These are phyloP conservation scores for Rhinogobius similis DNA, from an alignment of 2,113 vertebrate genomes.

Conservation along the genomic window DNA sequence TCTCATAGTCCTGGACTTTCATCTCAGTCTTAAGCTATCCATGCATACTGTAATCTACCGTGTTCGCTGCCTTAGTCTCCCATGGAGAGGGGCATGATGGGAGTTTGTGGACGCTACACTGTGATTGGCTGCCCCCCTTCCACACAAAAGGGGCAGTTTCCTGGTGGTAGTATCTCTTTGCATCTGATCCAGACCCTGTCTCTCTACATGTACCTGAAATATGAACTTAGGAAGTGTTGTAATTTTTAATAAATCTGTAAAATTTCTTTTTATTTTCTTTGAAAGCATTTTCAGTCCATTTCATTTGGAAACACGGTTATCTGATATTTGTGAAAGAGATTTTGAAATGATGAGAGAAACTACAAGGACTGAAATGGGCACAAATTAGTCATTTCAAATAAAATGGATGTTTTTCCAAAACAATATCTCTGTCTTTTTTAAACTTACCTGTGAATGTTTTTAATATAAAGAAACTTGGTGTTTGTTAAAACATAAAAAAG, in stretches of 20 bases:
- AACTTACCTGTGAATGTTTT: neutral
- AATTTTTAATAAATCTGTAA: slow-evolving; percentile 43
- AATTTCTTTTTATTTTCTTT: slow-evolving; percentile 46
- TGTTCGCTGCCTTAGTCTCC: slow-evolving; percentile 77
- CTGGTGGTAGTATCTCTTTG: slow-evolving; percentile 71
- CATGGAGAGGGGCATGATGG: slow-evolving; percentile 73
- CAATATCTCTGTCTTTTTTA: neutral
- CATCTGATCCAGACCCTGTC: slow-evolving; percentile 50
- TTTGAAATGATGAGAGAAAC: slow-evolving; percentile 54
- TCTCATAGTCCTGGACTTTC: slow-evolving; percentile 47
- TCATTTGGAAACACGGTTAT: slow-evolving; percentile 50
- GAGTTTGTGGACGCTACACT: slow-evolving; percentile 78
- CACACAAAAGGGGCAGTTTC: slow-evolving; percentile 43
- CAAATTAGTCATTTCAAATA: slow-evolving; percentile 76
- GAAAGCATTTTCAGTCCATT: slow-evolving; percentile 53
- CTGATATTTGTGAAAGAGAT: slow-evolving; percentile 54
- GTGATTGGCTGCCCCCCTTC: slow-evolving; percentile 69
- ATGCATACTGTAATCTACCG: slow-evolving; percentile 63
- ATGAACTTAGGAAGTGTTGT: slow-evolving; percentile 32
- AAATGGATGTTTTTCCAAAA: slow-evolving; percentile 70
- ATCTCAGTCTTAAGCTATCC: slow-evolving; percentile 48
- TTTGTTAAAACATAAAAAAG: too few relatives aligned
- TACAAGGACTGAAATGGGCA: slow-evolving; percentile 51
- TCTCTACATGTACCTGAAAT: slow-evolving; percentile 20
- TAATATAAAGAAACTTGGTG: too few relatives aligned